Evolutionary conservation across 1,140 invertebrate species (phyloP).

Genomic region (Drosophila elegans): DNA sequence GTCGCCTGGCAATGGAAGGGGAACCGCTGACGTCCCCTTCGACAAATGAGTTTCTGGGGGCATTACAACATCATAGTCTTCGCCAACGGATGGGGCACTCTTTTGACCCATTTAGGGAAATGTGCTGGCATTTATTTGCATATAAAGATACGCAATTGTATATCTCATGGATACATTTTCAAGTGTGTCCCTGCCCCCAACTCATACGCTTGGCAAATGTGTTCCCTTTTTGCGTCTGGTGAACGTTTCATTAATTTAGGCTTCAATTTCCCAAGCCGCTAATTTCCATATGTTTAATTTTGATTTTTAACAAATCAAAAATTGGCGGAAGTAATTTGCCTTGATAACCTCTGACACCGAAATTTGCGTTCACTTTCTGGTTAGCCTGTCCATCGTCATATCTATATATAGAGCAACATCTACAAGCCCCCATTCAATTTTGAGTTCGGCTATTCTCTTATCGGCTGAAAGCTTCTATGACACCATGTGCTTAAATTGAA

Average conservation of each 20-base stretch:
- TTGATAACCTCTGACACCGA: constrained; percentile 60
- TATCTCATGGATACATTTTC: constrained; percentile 58
- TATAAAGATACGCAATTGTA: constrained; percentile 80
- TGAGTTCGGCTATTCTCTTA: constrained; percentile 46
- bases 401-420: constrained; percentile 59
- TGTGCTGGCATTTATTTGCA: constrained; percentile 78
- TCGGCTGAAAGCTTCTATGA: constrained; percentile 40
- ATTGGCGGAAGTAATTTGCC: constrained; percentile 64
- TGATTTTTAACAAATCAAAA: constrained; percentile 33
- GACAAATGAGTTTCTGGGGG: constrained; percentile 54
- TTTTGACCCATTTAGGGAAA: constrained; percentile 84
- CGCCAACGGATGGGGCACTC: constrained; percentile 67
- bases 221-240: constrained; percentile 14
- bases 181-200: constrained; percentile 62
- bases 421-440: constrained; percentile 29
- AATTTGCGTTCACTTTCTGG: constrained; percentile 16
- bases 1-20: constrained; percentile 39
- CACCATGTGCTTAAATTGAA: constrained; percentile 47
- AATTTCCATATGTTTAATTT: constrained; percentile 26
- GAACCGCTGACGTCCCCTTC: constrained; percentile 25
- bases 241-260: constrained; percentile 8
- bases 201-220: constrained; percentile 33
- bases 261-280: constrained; percentile 3
- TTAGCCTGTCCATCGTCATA: constrained; percentile 63
- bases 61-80: constrained; percentile 66